Evolutionary conservation across 2,113 vertebrate species (phyloP), one percentile per base, ranked within the genome.

Genomic region (Salvelinus sp.): DNA sequence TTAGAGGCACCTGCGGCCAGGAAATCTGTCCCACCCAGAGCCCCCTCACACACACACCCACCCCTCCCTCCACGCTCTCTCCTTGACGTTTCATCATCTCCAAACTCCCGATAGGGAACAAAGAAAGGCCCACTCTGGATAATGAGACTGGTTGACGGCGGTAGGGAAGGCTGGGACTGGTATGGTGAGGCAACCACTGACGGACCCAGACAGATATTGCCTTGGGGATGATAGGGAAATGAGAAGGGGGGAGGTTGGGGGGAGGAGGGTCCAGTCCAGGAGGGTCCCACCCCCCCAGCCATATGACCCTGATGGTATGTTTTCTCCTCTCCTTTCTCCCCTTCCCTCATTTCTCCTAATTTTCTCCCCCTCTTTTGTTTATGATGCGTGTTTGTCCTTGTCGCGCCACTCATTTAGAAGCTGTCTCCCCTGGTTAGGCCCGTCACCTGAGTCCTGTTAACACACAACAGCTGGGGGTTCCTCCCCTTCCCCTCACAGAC

Each of bases 381-480:
- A 67, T 73, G 76, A 2, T 60, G 79, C 62, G 50, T 72, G 82
- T 87, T 66, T 75, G 76, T 81, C 78, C 87, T 80, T 47, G 50
- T 57, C 33, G 13, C 77, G 64, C 20, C 67, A 14, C 74, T 83
- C 81, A 86, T 88, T 92, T 87, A 84, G 82, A 79, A 67, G 77
- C 85, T 20, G 68, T 71, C 70, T 25, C 73, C 72, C 79, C 82
- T 80, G 79, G 78, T 92, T 81, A 83, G 85, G 62, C 73, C 69
- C 25, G 70, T 92, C 90, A 92, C 90, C 89, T 88, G 91, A 91
- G 88, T 88, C 90, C 90, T 88, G 88, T 93, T 92, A 92, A 83
- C 77, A 81, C 48, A 13, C 76, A 85, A 87, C 88, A 91, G 90
- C 90, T 89, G 88, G 81, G 83, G 76, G 60, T 65, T 27, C 20